Percentiles rank a stretch among this genome's conserved stretches.
Evolutionary conservation across 2,797 vertebrate species (phyloP).

Genomic region (Trachurus trachurus): DNA sequence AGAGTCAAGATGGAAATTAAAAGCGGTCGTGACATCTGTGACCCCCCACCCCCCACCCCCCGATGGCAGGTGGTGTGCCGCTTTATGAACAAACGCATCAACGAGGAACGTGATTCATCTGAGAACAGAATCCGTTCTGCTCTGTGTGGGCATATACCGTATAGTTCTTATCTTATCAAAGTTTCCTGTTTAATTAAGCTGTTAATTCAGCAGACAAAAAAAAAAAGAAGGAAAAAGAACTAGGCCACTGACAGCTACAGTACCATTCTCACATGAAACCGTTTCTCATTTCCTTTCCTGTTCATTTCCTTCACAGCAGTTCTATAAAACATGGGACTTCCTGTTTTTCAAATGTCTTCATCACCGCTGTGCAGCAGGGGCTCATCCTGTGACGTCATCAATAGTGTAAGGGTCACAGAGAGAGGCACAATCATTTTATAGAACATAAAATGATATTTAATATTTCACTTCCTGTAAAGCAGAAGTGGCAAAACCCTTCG

Average conservation of each 20-base stretch:
- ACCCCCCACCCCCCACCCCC: no score
- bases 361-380: not conserved
- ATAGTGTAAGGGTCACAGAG: not conserved
- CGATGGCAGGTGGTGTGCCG: not conserved
- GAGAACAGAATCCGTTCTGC: not conserved
- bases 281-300: not conserved
- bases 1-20: not conserved
- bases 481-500: no score
- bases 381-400: not conserved
- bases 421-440: not conserved
- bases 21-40: not conserved
- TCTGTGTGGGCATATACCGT: not conserved
- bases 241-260: not conserved
- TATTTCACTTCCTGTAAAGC: no score
- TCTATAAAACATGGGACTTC: not conserved
- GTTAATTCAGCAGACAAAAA: not conserved
- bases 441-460: no score
- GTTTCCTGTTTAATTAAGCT: not conserved
- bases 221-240: constrained; percentile 3
- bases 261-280: not conserved
- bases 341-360: constrained; percentile 8
- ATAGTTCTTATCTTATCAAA: not conserved
- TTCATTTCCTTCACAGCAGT: not conserved
- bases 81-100: not conserved
- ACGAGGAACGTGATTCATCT: not conserved